These are phyloP conservation scores for Sphaerophoria taeniata DNA, from an alignment of 2,888 invertebrate species.

Conservation along the genomic window DNA sequence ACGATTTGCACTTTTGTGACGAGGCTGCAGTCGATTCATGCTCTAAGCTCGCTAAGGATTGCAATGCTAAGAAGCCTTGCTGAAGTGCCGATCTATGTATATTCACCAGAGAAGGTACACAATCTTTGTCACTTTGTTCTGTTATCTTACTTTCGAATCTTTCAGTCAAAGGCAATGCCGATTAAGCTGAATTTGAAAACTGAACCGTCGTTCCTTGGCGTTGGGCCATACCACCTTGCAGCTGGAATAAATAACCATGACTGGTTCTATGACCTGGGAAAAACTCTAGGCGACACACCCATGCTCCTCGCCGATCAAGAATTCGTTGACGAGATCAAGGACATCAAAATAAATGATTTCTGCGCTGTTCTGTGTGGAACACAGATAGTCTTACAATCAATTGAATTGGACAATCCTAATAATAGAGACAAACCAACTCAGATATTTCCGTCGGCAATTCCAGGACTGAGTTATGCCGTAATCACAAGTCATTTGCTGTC, in stretches of 20 bases:
- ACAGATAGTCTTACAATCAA: constrained; percentile 82
- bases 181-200: constrained; percentile 86
- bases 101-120: constrained; percentile 81
- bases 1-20: constrained; percentile 93
- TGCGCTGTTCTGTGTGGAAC: constrained; percentile 94
- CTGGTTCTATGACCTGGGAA: constrained; percentile 92
- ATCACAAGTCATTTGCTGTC: constrained; percentile 95
- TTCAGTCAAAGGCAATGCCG: constrained; percentile 82
- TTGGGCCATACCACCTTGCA: constrained; percentile 94
- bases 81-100: constrained; percentile 92
- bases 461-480: constrained; percentile 87
- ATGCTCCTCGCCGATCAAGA: constrained; percentile 85
- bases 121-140: not conserved
- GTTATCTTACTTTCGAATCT: constrained; percentile 68
- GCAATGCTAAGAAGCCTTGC: constrained; percentile 94
- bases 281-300: constrained; percentile 83
- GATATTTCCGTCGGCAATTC: constrained; percentile 90
- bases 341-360: constrained; percentile 91
- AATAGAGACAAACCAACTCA: constrained; percentile 90
- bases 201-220: constrained; percentile 94
- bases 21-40: constrained; percentile 91
- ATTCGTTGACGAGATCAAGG: constrained; percentile 92
- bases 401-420: constrained; percentile 84
- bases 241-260: constrained; percentile 95
- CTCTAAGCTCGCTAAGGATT: constrained; percentile 90